A percentile compares a stretch with the other conserved stretches of the same genome.
phyloP scores from a whole-genome alignment of 2,888 invertebrate genomes.

The Hanleya hanleyi region DNA sequence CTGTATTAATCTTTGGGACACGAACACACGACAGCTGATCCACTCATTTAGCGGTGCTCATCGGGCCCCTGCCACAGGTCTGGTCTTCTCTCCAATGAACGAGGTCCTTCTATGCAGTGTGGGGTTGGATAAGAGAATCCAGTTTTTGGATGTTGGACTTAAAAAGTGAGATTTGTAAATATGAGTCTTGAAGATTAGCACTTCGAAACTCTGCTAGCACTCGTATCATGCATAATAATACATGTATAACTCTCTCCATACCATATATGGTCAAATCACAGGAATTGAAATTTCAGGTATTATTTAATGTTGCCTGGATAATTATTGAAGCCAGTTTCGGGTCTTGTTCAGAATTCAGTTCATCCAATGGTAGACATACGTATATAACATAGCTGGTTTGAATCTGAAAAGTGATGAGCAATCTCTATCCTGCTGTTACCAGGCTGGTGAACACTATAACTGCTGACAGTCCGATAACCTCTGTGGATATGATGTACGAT shows the following conservation, averaged over 20 bases:
- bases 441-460: constrained; percentile 62
- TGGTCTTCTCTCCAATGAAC: constrained; percentile 74
- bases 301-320: too few species aligned
- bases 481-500: constrained; percentile 67
- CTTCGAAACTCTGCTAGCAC: too few species aligned
- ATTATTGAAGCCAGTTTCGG: too few species aligned
- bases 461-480: constrained; percentile 68
- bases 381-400: not conserved
- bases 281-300: too few species aligned
- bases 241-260: too few species aligned
- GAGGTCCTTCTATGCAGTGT: constrained; percentile 71
- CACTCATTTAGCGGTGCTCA: constrained; percentile 68
- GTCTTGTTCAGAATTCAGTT: too few species aligned
- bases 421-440: constrained; percentile 14
- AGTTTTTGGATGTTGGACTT: constrained; percentile 69
- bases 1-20: constrained; percentile 71
- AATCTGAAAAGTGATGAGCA: not conserved
- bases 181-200: too few species aligned
- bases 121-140: constrained; percentile 73
- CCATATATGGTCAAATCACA: too few species aligned
- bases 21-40: constrained; percentile 59
- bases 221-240: too few species aligned
- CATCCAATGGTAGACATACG: too few species aligned
- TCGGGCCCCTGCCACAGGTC: constrained; percentile 70
- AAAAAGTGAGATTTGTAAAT: constrained; percentile 72